phyloP scores from a whole-genome alignment of 2,797 vertebrate species.

The Phylloscopus collybita region DNA sequence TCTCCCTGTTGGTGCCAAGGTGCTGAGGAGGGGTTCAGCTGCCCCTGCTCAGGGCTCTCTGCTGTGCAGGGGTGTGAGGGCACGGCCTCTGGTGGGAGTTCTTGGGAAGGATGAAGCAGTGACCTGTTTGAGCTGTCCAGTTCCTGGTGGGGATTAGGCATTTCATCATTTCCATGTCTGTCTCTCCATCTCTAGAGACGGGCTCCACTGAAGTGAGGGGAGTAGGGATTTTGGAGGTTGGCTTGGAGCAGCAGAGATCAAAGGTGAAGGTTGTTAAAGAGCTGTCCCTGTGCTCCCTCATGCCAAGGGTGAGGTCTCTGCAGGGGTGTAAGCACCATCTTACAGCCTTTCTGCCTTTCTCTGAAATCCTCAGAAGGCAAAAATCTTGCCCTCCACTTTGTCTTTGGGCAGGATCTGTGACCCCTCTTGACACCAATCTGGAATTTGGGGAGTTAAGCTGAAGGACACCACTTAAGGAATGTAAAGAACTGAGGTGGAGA shows the following conservation, averaged over 20 bases:
- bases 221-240: not conserved
- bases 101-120: not conserved
- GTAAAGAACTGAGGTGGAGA: not conserved
- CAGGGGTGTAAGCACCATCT: fast-evolving
- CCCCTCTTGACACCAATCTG: too few species aligned
- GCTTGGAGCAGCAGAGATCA: not conserved
- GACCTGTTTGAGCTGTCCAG: not conserved
- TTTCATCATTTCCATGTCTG: not conserved
- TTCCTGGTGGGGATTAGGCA: not conserved
- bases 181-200: not conserved
- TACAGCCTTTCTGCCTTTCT: not conserved
- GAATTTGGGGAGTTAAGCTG: not conserved
- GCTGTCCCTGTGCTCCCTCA: fast-evolving
- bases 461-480: not conserved
- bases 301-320: fast-evolving
- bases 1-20: too few species aligned
- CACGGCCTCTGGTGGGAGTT: not conserved
- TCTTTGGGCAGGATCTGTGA: not conserved
- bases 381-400: not conserved
- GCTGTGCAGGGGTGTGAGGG: not conserved
- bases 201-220: not conserved
- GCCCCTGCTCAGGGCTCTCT: fast-evolving
- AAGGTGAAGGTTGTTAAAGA: not conserved
- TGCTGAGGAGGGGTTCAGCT: not conserved
- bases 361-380: not conserved